A percentile compares a stretch with the other conserved stretches of the same genome.
Evolutionary conservation across 1,140 invertebrate species (phyloP).

Genomic region (Onthophagus taurus): DNA sequence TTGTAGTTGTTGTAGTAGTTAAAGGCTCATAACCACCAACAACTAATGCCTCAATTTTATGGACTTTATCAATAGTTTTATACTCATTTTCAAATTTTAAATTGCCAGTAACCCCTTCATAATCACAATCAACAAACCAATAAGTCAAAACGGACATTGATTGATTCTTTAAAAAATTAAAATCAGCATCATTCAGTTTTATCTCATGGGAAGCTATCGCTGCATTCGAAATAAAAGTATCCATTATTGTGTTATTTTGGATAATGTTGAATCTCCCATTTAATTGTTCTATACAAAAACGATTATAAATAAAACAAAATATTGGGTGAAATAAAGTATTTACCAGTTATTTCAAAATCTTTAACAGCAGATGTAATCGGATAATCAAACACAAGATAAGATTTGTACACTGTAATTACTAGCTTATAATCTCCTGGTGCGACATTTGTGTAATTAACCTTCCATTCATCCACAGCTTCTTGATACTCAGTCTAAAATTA

Average conservation of each 20-base stretch:
- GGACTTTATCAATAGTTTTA: constrained; percentile 45
- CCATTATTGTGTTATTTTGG: constrained; percentile 49
- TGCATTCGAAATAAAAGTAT: constrained; percentile 51
- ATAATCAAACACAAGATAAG: constrained; percentile 34
- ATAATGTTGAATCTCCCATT: constrained; percentile 52
- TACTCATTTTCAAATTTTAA: constrained; percentile 54
- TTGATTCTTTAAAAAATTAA: constrained; percentile 47
- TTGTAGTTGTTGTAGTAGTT: constrained; percentile 48
- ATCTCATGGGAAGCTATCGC: constrained; percentile 48
- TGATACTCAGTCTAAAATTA: constrained; percentile 33
- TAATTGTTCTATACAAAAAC: constrained; percentile 43
- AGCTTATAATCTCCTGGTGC: constrained; percentile 50
- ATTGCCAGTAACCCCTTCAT: constrained; percentile 53
- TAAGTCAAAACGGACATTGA: constrained; percentile 55
- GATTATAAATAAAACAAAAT: constrained; percentile 19
- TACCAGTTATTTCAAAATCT: constrained; percentile 52
- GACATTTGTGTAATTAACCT: constrained; percentile 46
- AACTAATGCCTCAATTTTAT: constrained; percentile 59
- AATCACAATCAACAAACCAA: constrained; percentile 70
- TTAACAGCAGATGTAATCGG: constrained; percentile 37
- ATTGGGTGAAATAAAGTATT: constrained; percentile 14
- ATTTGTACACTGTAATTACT: constrained; percentile 47
- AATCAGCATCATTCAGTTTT: constrained; percentile 48
- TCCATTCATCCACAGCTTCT: constrained; percentile 42
- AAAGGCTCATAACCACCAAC: constrained; percentile 54